Evolutionary conservation across 1,140 invertebrate species (phyloP).

Genomic region (Chymomyza costata): DNA sequence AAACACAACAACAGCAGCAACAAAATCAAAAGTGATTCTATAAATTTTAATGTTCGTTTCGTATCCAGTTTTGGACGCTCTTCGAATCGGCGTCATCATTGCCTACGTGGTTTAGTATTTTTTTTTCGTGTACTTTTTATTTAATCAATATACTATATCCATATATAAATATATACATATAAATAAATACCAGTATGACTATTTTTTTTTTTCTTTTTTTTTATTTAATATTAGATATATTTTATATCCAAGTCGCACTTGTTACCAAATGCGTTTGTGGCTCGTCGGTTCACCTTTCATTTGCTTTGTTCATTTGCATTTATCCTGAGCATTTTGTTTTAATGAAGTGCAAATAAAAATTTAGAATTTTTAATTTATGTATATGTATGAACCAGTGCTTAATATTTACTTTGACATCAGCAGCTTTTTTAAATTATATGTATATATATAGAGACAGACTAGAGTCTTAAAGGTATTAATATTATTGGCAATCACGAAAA

Average conservation of each 20-base stretch:
- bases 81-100: too few species aligned
- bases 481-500: too few species aligned
- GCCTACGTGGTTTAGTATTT: too few species aligned
- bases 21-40: conserved; percentile 67
- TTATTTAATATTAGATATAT: too few species aligned
- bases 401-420: conserved; percentile 58
- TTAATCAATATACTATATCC: not conserved
- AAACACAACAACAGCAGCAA: conserved; percentile 28
- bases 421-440: too few species aligned
- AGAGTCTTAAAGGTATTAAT: not conserved
- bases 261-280: conserved; percentile 4
- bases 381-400: conserved; percentile 5
- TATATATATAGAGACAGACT: too few species aligned
- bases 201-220: conserved; percentile 22
- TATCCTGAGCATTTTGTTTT: conserved; percentile 5
- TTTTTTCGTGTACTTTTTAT: not conserved
- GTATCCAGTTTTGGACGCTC: conserved; percentile 27
- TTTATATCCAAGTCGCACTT: conserved; percentile 3
- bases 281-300: not conserved
- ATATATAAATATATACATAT: not conserved
- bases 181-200: conserved; percentile 9
- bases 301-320: conserved; percentile 14
- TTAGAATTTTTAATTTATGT: conserved; percentile 16
- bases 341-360: conserved; percentile 39
- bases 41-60: conserved; percentile 43